These are phyloP conservation scores for Yoshiicerus persimilis DNA, from an alignment of 1,140 invertebrate genomes.

Conservation along the genomic window DNA sequence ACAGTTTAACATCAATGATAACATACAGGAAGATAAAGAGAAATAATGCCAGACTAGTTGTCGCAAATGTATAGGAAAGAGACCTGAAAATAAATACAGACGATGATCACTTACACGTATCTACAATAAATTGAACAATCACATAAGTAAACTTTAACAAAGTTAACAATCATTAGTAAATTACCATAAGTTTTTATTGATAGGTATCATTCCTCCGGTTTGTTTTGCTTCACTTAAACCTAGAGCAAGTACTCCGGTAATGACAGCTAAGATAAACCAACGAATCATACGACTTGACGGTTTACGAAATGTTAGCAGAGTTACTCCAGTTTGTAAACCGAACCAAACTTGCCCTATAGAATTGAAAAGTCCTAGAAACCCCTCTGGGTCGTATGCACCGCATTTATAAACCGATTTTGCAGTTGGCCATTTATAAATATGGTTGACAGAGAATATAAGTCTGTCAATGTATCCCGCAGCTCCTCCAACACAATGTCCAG, in stretches of 20 bases:
- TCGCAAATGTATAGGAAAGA: constrained; percentile 60
- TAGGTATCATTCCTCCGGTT: constrained; percentile 60
- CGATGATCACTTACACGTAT: too few relatives aligned
- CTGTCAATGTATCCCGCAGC: constrained; percentile 82
- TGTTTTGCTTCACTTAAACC: constrained; percentile 56
- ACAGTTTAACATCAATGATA: constrained; percentile 58
- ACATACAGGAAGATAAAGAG: constrained; percentile 58
- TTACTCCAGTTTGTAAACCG: constrained; percentile 56
- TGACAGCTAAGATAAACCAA: constrained; percentile 56
- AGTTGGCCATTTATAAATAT: constrained; percentile 67
- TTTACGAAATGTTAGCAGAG: constrained; percentile 49
- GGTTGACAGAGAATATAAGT: constrained; percentile 65
- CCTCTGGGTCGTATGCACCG: constrained; percentile 76
- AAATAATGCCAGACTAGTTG: constrained; percentile 57
- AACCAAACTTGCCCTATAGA: constrained; percentile 66
- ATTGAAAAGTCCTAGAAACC: constrained; percentile 63
- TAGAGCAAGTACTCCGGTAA: constrained; percentile 56
- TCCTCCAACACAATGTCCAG: constrained; percentile 65
- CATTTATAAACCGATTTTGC: constrained; percentile 65
- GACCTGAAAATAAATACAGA: constrained; percentile 54
- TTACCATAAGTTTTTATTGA: constrained; percentile 67
- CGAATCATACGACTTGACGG: constrained; percentile 44
- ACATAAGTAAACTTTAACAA: too few relatives aligned
- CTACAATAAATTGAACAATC: too few relatives aligned
- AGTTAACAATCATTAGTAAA: neutral